phyloP scores from a whole-genome alignment of 2,888 invertebrate genomes.

The Ormyrus pomaceus region DNA sequence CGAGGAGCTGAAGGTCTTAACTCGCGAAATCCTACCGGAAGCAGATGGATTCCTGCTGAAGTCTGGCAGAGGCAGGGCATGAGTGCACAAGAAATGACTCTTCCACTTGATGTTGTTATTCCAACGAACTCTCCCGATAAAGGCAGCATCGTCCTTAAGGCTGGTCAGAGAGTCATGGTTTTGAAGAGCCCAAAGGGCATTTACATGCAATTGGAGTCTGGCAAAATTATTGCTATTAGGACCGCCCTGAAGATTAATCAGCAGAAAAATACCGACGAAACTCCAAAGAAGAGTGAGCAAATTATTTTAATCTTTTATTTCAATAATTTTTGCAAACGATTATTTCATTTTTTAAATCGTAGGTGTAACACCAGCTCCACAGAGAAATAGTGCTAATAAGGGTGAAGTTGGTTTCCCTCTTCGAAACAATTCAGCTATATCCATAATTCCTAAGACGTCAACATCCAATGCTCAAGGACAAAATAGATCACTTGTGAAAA shows the following conservation, averaged over 20 bases:
- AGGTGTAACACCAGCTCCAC: conserved; percentile 29
- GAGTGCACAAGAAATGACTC: conserved; percentile 95
- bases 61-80: conserved; percentile 96
- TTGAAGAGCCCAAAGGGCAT: conserved; percentile 96
- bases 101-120: conserved; percentile 94
- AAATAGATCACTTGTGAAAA: conserved; percentile 61
- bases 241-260: conserved; percentile 84
- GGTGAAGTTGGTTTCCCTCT: conserved; percentile 72
- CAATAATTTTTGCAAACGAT: not conserved
- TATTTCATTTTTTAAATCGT: conserved; percentile 6
- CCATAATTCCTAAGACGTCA: conserved; percentile 73
- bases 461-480: conserved; percentile 58
- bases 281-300: conserved; percentile 71
- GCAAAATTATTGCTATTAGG: conserved; percentile 95
- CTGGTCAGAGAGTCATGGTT: conserved; percentile 96
- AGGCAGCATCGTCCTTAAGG: conserved; percentile 92
- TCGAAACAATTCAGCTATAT: conserved; percentile 75
- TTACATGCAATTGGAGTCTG: conserved; percentile 95
- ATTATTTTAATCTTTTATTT: not conserved
- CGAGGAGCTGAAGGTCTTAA: conserved; percentile 73
- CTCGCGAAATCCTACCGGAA: conserved; percentile 77
- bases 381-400: conserved; percentile 48
- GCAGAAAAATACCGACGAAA: conserved; percentile 76
- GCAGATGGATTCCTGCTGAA: conserved; percentile 90
- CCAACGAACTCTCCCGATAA: conserved; percentile 94